Percentiles rank a stretch among this genome's conserved stretches.
Conservation (phyloP, 2,797 vertebrate species). For the Falco biarmicus region DNA sequence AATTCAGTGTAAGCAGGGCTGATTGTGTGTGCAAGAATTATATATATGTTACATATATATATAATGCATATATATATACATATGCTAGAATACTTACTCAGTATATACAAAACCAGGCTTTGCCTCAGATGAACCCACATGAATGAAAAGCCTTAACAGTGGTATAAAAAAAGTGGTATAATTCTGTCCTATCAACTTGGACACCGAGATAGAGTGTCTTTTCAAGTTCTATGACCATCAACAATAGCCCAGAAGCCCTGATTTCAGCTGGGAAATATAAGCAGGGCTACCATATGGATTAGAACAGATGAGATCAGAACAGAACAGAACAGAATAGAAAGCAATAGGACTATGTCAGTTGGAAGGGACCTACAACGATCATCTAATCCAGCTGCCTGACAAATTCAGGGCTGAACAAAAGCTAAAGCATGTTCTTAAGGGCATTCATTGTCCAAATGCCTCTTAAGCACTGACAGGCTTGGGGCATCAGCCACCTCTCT, state of each 20-base stretch:
- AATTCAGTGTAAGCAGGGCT: not conserved
- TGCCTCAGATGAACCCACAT: not conserved
- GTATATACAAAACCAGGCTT: not conserved
- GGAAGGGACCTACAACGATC: not conserved
- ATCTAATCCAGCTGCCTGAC: not conserved
- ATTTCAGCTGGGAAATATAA: not conserved
- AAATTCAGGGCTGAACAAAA: not conserved
- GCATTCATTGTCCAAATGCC: not conserved
- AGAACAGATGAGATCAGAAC: too few species aligned
- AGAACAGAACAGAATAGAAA: not conserved
- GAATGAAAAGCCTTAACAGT: not conserved
- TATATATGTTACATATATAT: too few species aligned
- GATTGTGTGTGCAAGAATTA: not conserved
- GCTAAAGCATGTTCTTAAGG: not conserved
- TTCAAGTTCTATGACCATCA: not conserved
- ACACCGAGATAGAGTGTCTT: not conserved
- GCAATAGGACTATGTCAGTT: not conserved
- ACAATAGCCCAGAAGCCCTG: fast-evolving
- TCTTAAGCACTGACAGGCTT: not conserved
- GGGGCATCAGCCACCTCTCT: fast-evolving
- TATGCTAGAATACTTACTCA: not conserved
- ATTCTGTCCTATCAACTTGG: not conserved
- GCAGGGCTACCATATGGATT: not conserved
- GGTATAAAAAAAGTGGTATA: not conserved
- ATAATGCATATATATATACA: too few species aligned